phyloP scores from a whole-genome alignment of 2,113 vertebrate species.

The Patagioenas fasciata region DNA sequence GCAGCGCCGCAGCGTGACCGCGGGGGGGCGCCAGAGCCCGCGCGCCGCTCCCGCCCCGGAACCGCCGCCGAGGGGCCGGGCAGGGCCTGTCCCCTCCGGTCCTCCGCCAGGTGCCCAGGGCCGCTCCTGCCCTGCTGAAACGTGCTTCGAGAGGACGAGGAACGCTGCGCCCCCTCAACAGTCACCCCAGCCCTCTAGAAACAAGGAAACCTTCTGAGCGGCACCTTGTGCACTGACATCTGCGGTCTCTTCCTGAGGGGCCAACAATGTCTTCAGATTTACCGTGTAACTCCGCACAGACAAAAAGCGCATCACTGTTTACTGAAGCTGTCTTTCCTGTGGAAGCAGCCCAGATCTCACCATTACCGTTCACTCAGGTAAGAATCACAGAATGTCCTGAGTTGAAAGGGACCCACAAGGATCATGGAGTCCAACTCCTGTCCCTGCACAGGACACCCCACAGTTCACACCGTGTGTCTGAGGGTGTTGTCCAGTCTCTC shows the following conservation, averaged over 20 bases:
- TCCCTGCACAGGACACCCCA: too few species aligned
- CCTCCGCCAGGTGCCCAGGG: too few species aligned
- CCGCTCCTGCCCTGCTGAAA: neutral
- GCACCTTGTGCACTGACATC: neutral
- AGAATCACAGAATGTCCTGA: too few species aligned
- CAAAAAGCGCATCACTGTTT: rapidly evolving
- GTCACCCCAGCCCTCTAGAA: neutral
- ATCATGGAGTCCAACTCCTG: too few species aligned
- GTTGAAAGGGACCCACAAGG: too few species aligned
- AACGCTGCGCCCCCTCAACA: rapidly evolving
- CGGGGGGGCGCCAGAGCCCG: neutral
- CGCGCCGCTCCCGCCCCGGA: too few species aligned
- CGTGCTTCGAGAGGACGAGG: neutral
- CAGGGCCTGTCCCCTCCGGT: too few species aligned
- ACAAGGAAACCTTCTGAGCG: rapidly evolving
- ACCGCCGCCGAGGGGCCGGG: too few species aligned
- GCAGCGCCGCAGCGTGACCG: rapidly evolving
- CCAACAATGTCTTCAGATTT: rapidly evolving
- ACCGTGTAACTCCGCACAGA: rapidly evolving
- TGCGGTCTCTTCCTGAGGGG: rapidly evolving
- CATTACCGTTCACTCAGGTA: rapidly evolving
- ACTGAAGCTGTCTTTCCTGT: neutral
- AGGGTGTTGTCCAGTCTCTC: too few species aligned
- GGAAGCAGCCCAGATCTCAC: neutral
- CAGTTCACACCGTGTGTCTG: too few species aligned